Evolutionary conservation across 2,797 vertebrate genomes (phyloP).

Genomic region (Mus spretus): DNA sequence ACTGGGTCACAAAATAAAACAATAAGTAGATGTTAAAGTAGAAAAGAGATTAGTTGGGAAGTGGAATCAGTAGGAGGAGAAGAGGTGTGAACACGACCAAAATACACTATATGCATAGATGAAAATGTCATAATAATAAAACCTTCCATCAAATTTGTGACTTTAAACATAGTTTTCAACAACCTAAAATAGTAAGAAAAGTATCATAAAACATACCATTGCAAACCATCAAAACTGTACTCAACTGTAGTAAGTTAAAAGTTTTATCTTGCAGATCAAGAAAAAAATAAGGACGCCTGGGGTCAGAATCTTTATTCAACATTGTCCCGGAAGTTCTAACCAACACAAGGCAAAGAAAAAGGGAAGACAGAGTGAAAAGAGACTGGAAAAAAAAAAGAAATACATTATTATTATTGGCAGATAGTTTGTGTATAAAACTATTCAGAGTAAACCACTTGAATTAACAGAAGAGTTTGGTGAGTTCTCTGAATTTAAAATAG

Average conservation of each 20-base stretch:
- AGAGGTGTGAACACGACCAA: background rate
- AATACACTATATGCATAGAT: background rate
- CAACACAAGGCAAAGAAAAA: background rate
- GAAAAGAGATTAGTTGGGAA: background rate
- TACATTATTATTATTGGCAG: slow-evolving; percentile 31
- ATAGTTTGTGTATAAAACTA: background rate
- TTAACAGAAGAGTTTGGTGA: slow-evolving; percentile 29
- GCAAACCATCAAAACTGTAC: slow-evolving; percentile 48
- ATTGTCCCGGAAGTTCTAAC: background rate
- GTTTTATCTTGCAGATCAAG: slow-evolving; percentile 52
- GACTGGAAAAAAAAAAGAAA: slow-evolving; percentile 22
- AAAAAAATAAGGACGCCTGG: slow-evolving; percentile 50
- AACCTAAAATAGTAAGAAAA: slow-evolving; percentile 60
- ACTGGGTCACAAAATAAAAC: background rate
- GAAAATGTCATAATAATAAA: background rate
- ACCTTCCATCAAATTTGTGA: background rate
- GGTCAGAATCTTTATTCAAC: slow-evolving; percentile 56
- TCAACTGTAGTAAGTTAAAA: slow-evolving; percentile 53
- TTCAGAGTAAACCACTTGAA: slow-evolving; percentile 30
- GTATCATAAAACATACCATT: slow-evolving; percentile 22
- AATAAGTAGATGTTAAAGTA: background rate
- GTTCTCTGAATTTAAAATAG: slow-evolving; percentile 64
- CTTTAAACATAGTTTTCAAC: background rate
- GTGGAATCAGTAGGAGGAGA: background rate
- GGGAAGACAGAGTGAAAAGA: background rate